phyloP scores from a whole-genome alignment of 2,888 invertebrate genomes.

The Euzetes globulus region DNA sequence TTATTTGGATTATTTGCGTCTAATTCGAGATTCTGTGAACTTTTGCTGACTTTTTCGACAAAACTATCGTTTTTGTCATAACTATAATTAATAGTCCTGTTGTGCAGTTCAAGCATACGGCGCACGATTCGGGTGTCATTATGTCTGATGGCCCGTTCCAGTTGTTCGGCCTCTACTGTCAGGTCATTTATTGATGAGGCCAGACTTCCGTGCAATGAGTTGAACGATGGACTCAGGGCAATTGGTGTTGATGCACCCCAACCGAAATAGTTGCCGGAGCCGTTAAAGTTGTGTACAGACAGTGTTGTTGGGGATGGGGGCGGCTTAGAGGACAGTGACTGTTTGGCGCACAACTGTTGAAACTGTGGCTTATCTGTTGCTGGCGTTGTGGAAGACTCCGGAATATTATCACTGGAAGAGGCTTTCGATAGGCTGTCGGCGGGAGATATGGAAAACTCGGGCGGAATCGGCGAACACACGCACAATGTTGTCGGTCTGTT shows the following conservation, averaged over 20 bases:
- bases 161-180: slow-evolving; percentile 50
- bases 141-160: slow-evolving; percentile 52
- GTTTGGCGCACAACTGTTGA: no score
- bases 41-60: slow-evolving; percentile 46
- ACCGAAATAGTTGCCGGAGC: background rate
- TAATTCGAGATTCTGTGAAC: slow-evolving; percentile 11
- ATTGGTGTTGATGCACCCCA: background rate
- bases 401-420: slow-evolving; percentile 33
- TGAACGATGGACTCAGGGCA: slow-evolving; percentile 27
- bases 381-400: slow-evolving; percentile 1
- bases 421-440: slow-evolving; percentile 32
- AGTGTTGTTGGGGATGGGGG: slow-evolving; percentile 26
- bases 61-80: slow-evolving; percentile 42
- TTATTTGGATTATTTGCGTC: background rate
- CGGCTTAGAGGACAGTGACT: background rate
- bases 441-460: slow-evolving; percentile 33
- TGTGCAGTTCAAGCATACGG: slow-evolving; percentile 53
- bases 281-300: slow-evolving; percentile 25
- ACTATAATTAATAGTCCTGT: slow-evolving; percentile 45
- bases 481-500: slow-evolving; percentile 17
- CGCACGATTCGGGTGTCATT: slow-evolving; percentile 52
- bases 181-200: slow-evolving; percentile 50
- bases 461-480: background rate
- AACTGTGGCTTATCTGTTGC: background rate
- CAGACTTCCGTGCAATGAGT: slow-evolving; percentile 45